Evolutionary conservation across 2,797 vertebrate genomes (phyloP), one percentile per base, ranked within the genome.

Genomic region (Sebastes kiyomatsui): DNA sequence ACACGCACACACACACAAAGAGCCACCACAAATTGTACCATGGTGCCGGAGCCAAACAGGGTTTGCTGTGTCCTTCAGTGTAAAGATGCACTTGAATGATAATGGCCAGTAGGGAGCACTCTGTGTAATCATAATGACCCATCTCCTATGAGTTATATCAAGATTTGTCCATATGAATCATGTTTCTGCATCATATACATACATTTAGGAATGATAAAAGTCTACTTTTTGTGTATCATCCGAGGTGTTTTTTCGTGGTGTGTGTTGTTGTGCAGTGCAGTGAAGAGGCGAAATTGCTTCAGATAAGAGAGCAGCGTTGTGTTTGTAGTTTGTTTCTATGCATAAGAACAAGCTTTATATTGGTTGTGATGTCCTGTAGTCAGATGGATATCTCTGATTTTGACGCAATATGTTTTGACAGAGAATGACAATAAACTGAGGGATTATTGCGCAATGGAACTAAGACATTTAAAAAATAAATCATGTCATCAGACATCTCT

Each of bases 61-160:
- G 72, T 90, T 82, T 85, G 80, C 90, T 61, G 82, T 91, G 93
- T 91, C 94, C 92, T 94, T 93, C 92, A 86, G 80, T 88, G 82
- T 83, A 85, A 88, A 90, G 91, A 93, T 93, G 90, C 90, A 89
- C 91, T 93, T 93, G 90, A 92, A 93, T 86, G 93, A 93, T 94
- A 94, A 94, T 94, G 89, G 85, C 90, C 91, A 83, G 85, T 23
- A 74, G 91, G 83, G 91, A 93, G 92, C 92, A 90, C 91, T 91
- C 87, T 88, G 84, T 78, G 85, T 90, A 89, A 92, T 93, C 87
- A 90, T 91, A 93, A 90, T 65, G 88, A 90, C 83, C 86, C 35
- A 82, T 89, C 87, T 90, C 54, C 72, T 75, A 49, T 91, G 92
- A 93, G 77, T 93, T 90, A 90, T 87, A 80, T 82, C 67, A 71